Percentiles rank a stretch among this genome's conserved stretches.
phyloP scores from a whole-genome alignment of 1,140 invertebrate genomes.

The Popillia japonica region DNA sequence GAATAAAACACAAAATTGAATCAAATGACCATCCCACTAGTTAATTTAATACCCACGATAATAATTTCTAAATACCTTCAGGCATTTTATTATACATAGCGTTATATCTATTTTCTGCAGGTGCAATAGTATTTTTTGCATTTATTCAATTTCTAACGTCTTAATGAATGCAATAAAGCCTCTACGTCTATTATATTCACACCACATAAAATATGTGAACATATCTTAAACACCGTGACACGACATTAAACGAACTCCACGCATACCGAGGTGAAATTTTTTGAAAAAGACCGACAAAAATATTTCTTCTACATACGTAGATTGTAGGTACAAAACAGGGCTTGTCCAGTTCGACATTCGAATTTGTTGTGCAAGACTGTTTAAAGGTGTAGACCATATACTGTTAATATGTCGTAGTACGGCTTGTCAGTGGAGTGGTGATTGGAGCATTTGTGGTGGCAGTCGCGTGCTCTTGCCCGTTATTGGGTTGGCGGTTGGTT shows the following conservation, averaged over 20 bases:
- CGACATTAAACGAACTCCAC: background rate
- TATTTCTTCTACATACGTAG: background rate
- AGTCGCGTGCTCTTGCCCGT: background rate
- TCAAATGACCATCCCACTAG: no score
- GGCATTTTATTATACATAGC: no score
- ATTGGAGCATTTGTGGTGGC: constrained; percentile 3
- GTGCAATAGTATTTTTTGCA: background rate
- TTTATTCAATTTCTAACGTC: background rate
- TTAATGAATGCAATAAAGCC: background rate
- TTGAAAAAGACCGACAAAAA: background rate
- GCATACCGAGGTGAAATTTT: background rate
- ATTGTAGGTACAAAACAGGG: background rate
- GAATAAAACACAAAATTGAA: no score
- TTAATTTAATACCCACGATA: no score
- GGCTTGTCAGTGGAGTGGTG: background rate
- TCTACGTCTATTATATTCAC: constrained; percentile 6
- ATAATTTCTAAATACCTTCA: no score
- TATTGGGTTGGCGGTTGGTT: constrained; percentile 4
- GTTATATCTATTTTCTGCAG: background rate
- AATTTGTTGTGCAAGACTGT: background rate
- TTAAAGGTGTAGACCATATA: background rate
- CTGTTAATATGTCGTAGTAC: background rate
- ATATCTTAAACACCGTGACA: background rate
- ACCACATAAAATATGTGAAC: background rate
- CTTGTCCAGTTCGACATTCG: background rate